Base-by-base conservation (phyloP, 2,888 invertebrate species). In the Tipula vernalis region DNA sequence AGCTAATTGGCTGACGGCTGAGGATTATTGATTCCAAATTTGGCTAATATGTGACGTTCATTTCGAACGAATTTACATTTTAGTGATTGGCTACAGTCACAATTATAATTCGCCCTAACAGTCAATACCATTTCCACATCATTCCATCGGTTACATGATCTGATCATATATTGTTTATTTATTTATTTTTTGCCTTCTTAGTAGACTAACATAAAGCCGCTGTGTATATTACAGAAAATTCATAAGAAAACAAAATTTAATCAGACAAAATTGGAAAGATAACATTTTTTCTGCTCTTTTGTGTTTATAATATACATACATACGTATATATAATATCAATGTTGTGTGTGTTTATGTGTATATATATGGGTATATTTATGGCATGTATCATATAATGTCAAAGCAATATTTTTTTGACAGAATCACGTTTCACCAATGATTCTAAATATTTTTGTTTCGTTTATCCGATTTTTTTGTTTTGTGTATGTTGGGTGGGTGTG, bases 351-450 rank as follows among this genome's bases (percentile, higher is more conserved):
- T 71, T 10, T 28, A 12, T 71, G 10, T 71, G 10, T 71, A 4
- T n/a, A n/a, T n/a, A n/a, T n/a, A n/a, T n/a, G n/a, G n/a, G 10
- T 71, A 4, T 4, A 71, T 12, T 10, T 71, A 10, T 57, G 28
- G 71, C 71, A 71, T 71, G 71, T 71, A 71, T 71, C 71, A 71
- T 71, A 71, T 71, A 71, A 71, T 71, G 71, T 71, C 71, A 71
- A 71, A 71, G 71, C 28, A 71, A 71, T 28, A 71, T 71, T 71
- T 71, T 71, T 71, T 71, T 71, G 71, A 71, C 71, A 71, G 71
- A 71, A 71, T 71, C 71, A 71, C 71, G 71, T 71, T 28, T 28
- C 28, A 71, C 71, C 71, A 71, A 71, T 71, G 71, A 71, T 71
- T 71, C 71, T 71, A 71, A 71, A 71, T 71, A 71, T 71, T 71